phyloP scores from a whole-genome alignment of 1,140 invertebrate genomes.

The Elysia chlorotica region DNA sequence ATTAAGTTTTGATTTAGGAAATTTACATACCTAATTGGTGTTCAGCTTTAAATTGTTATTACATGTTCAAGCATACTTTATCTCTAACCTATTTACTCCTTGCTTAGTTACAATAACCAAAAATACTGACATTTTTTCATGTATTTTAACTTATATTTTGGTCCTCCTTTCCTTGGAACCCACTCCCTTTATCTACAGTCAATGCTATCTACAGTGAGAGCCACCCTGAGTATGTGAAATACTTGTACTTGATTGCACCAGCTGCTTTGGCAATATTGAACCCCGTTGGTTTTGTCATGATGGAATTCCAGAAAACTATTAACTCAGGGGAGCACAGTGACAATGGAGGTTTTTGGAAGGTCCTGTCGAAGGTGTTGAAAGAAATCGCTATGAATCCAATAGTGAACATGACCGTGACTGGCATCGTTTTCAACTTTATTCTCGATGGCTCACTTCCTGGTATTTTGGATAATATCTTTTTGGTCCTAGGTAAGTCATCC shows the following conservation, averaged over 20 bases:
- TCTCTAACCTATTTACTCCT: too few species aligned
- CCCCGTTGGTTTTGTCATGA: conserved; percentile 86
- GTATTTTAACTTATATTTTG: not conserved
- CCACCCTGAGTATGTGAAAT: conserved; percentile 88
- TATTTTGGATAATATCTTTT: conserved; percentile 76
- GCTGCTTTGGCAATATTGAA: conserved; percentile 92
- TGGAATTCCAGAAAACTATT: conserved; percentile 80
- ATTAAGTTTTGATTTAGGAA: too few species aligned
- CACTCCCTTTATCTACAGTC: conserved; percentile 51
- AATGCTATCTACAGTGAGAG: conserved; percentile 67
- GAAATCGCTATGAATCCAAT: conserved; percentile 87
- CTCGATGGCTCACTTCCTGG: conserved; percentile 79
- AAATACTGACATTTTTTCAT: too few species aligned
- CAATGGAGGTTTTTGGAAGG: not conserved
- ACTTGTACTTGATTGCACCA: conserved; percentile 91
- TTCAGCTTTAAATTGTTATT: too few species aligned
- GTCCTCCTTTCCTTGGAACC: not conserved
- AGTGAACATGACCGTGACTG: conserved; percentile 90
- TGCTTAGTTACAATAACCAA: too few species aligned
- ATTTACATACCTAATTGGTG: too few species aligned
- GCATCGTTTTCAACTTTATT: conserved; percentile 83
- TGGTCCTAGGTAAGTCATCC: conserved; percentile 67
- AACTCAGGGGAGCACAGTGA: conserved; percentile 50
- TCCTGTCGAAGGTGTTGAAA: conserved; percentile 61
- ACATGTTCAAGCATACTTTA: too few species aligned